Evolutionary conservation across 92 coral and sea anemone species (phyloP), one percentile per base, ranked within the genome.

Genomic region (Parazoanthus darwini): DNA sequence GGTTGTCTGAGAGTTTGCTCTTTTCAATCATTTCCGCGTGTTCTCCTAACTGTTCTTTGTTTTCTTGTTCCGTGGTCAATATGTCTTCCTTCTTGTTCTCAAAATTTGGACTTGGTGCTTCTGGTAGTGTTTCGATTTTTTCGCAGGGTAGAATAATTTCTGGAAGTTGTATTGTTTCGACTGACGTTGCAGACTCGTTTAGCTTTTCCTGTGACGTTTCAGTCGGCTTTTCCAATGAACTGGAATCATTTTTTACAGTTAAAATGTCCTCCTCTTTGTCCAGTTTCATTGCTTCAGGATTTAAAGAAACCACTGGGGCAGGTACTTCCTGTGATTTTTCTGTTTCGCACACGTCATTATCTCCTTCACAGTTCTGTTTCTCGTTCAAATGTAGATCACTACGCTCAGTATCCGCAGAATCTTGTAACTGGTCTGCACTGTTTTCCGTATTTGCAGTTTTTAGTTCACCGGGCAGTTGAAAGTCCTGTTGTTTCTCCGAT

Each of bases 141-240:
- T 83, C 87, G 66, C 63, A 83, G 10, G 56, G 78, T 43, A 48
- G 6, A 84, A 50, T 51, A 18, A 70, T 72, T 84, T 84, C 39
- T 46, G 78, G 87, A n/a, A 29, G n/a, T 74, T 84, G 25, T 51
- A 29, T 46, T 36, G 43, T 29, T 56, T 71, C 43, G 14, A 29
- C 4, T 48, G 46, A 73, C 48, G 33, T 7, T 79, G 67, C 48
- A 76, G 80, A 76, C 3, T 13, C 20, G 23, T 50, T 22, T 22
- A 46, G 18, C 44, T 16, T 71, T 84, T 84, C 79, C 5, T 25
- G 25, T 13, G 67, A 48, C 44, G 56, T n/a, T 50, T 46, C 66
- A 10, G 1, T 15, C 16, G 13, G 22, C 33, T 39, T n/a, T 13
- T 70, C 86, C 43, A 59, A 66, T 10, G 44, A 39, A 25, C 16